Evolutionary conservation across 2,797 vertebrate species (phyloP).

Genomic region (Malurus leucopterus): DNA sequence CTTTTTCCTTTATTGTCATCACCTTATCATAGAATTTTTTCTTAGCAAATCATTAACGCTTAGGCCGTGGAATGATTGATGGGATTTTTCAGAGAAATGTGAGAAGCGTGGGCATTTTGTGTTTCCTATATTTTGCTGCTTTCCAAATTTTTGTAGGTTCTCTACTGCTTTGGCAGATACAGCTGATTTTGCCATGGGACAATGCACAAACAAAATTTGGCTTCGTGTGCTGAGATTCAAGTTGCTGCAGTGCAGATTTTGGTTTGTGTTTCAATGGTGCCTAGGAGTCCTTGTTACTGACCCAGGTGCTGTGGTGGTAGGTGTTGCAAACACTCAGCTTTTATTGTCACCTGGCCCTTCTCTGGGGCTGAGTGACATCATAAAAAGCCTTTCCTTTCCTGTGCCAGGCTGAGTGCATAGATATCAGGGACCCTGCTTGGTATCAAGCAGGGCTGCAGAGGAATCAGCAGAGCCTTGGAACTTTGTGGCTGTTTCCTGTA

Average conservation of each 20-base stretch:
- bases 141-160: not conserved
- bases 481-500: not conserved
- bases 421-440: not conserved
- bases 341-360: not conserved
- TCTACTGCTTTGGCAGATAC: not conserved
- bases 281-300: fast-evolving
- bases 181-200: not conserved
- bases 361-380: not conserved
- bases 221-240: not conserved
- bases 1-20: not conserved
- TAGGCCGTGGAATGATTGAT: not conserved
- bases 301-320: not conserved
- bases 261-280: not conserved
- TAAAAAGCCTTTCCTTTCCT: not conserved
- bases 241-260: not conserved
- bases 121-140: not conserved
- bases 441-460: not conserved
- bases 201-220: not conserved
- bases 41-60: not conserved
- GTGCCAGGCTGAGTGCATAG: fast-evolving
- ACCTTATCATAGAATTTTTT: not conserved
- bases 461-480: not conserved
- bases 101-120: not conserved
- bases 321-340: not conserved
- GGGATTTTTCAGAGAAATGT: not conserved